Conservation (phyloP, 2,888 invertebrate genomes). For the Hyalella azteca region DNA sequence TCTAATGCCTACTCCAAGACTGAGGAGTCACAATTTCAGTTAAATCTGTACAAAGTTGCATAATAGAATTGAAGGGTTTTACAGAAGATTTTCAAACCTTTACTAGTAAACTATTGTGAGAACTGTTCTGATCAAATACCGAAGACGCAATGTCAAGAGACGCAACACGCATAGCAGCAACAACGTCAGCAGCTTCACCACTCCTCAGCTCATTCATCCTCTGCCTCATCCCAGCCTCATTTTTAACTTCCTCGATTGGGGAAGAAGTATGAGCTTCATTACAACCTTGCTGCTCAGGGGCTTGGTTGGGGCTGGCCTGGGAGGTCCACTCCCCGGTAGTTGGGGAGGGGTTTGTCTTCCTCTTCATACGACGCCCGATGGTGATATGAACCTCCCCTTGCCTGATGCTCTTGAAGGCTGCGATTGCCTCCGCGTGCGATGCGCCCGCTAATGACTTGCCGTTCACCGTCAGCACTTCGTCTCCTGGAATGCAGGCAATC, state of each 20-base stretch:
- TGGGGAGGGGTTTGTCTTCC: neutral
- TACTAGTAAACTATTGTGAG: neutral
- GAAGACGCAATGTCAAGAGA: neutral
- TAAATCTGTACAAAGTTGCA: neutral
- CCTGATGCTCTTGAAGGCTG: constrained; percentile 88
- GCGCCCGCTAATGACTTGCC: constrained; percentile 80
- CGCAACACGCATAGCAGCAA: neutral
- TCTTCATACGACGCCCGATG: constrained; percentile 69
- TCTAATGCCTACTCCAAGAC: no score
- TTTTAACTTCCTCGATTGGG: neutral
- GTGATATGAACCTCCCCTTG: constrained; percentile 84
- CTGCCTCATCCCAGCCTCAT: neutral
- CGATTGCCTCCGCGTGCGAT: constrained; percentile 88
- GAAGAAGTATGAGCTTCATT: neutral
- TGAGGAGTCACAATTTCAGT: neutral
- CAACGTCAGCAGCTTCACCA: neutral
- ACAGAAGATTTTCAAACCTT: neutral
- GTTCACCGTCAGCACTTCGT: constrained; percentile 90
- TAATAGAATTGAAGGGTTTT: no score
- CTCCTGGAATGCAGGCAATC: no score
- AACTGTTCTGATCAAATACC: neutral
- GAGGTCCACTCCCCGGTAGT: neutral
- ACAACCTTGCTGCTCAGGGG: neutral
- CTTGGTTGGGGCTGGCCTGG: neutral
- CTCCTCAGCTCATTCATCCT: neutral